Evolutionary conservation across 1,140 invertebrate genomes (phyloP).

Genomic region (Trachymyrmex septentrionalis): DNA sequence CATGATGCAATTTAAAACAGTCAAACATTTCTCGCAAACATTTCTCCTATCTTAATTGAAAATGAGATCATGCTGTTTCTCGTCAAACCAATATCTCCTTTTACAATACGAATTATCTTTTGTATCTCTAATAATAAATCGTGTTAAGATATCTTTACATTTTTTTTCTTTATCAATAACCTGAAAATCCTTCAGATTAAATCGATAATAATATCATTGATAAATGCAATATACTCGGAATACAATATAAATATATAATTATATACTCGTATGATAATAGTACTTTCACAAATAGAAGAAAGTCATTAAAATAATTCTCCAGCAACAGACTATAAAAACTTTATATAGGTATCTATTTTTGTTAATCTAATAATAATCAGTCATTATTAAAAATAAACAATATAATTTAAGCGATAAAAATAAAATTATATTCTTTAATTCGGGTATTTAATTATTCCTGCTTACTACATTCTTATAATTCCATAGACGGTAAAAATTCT

Average conservation of each 20-base stretch:
- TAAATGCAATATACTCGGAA: not conserved
- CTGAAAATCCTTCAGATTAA: not conserved
- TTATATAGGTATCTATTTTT: not conserved
- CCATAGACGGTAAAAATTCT: not conserved
- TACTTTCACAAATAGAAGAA: not conserved
- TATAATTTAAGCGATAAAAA: not conserved
- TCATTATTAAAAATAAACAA: not conserved
- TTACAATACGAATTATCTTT: not conserved
- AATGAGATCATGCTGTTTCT: constrained; percentile 33
- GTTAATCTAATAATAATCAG: not conserved
- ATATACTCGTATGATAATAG: not conserved
- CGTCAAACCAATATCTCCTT: not conserved
- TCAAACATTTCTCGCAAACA: not conserved
- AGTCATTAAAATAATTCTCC: constrained; percentile 1
- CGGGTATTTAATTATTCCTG: not conserved
- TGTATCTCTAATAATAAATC: not conserved
- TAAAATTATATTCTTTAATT: not conserved
- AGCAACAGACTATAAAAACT: not conserved
- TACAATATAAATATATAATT: not conserved
- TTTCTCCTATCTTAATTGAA: constrained; percentile 43
- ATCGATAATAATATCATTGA: constrained; percentile 14
- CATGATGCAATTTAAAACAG: constrained; percentile 32
- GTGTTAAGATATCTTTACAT: constrained; percentile 22
- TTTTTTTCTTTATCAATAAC: constrained; percentile 14
- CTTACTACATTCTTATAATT: not conserved